Evolutionary conservation across 2,888 invertebrate genomes (phyloP), one percentile per base, ranked within the genome.

Genomic region (Amitus sp.): DNA sequence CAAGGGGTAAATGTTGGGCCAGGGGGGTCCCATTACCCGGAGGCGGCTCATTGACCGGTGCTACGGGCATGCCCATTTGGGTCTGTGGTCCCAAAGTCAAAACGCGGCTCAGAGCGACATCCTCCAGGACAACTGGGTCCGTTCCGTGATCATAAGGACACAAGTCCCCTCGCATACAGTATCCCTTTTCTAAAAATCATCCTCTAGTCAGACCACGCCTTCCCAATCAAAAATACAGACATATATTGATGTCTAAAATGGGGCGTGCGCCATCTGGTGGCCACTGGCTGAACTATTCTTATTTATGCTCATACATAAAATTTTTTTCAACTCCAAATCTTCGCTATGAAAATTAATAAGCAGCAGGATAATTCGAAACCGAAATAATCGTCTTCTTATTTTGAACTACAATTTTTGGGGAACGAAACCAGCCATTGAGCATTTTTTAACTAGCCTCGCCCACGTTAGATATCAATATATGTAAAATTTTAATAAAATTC

Each of bases 91-190:
- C 83, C 58, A 85, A 86, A 7, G 83, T 83, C 53, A 87, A 76
- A 46, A 88, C 87, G 1, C 84, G 82, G 52, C 85, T 85, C 20
- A 88, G 77, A 10, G 86, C 88, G 1, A 93, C 89, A 77, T 96
- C 95, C 75, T 97, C 97, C 23, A 98, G 84, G 1, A 98, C 95
- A 0, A 99, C 94, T 0, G 98, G 98, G 83, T 98, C 98, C 0
- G 90, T 87, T 4, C 98, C 98, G 84, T 99, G 98, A 84, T 98
- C 98, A 86, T 90, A 99, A 3, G 94, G 95, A 80, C 99, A 99
- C 61, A 95, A 88, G 82, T 98, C 98, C 0, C 98, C 98, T 2
- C 94, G 88, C 89, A 98, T 95, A 82, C 99, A 99, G 80, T 92
- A 95, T 1, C 96, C 96, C 75, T 94, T 94, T 80, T 96, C 95